Base-by-base conservation (phyloP, 1,140 invertebrate species). In the Hyles vespertilio region DNA sequence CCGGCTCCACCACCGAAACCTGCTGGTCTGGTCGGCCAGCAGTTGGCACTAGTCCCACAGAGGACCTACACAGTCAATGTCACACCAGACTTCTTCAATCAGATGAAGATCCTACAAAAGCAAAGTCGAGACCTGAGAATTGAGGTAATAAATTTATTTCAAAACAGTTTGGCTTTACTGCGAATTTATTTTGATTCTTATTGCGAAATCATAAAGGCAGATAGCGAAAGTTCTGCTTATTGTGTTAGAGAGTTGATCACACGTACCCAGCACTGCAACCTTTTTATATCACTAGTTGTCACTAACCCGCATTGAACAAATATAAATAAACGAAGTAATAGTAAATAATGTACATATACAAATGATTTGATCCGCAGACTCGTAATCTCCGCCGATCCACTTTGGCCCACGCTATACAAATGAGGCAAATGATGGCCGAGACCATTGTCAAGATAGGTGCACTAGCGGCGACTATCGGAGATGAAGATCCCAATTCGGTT, bases 391-490 rank as follows among this genome's bases (percentile, higher is more conserved):
- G 97, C 3, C 92, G 97, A 10, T 94, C 98, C 78, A 97, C 97
- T 3, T 94, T 98, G 80, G 93, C 96, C 0, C 97, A 98, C 79
- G 94, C 96, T 1, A 95, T 97, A 58, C 94, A 95, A 12, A 95
- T 98, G 59, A 92, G 96, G 43, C 97, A 99, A 81, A 94, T 96
- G 58, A 96, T 99, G 56, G 92, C 95, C 63, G 97, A 98, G 62
- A 95, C 96, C 7, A 96, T 96, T 72, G 94, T 96, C 59, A 94
- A 95, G 58, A 96, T 97, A 62, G 92, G 94, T 45, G 92, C 93
- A 9, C 64, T 89, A 3, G 94, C 94, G 5, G 81, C 80, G 0
- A 76, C 69, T 10, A 82, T 84, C 56, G 76, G 70, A 50, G 79
- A 84, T n/a, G 60, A 77, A 45, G 69, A 82, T 60, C 77, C 81